Percentiles rank a stretch among this genome's conserved stretches.
These are phyloP conservation scores for Neosalanx taihuensis DNA, from an alignment of 2,797 vertebrate genomes.

Conservation along the genomic window DNA sequence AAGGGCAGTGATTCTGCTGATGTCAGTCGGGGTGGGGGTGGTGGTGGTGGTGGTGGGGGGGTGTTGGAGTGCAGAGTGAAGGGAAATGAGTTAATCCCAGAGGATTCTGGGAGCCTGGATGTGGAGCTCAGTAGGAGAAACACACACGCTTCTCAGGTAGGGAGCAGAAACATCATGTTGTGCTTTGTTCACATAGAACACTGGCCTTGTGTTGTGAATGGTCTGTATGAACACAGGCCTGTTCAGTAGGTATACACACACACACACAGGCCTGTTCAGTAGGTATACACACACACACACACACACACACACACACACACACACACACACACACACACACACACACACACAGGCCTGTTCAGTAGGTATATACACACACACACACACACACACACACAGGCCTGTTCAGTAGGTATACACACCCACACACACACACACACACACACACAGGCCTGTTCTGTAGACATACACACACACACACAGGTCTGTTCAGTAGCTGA, in stretches of 20 bases:
- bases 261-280: background rate
- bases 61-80: conserved; percentile 6
- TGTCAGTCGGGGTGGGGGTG: too few relatives aligned
- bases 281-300: conserved; percentile 1
- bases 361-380: background rate
- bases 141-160: conserved; percentile 23
- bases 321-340: conserved; percentile 26
- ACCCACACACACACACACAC: too few relatives aligned
- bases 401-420: conserved; percentile 36
- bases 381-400: conserved; percentile 26
- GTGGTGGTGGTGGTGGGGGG: too few relatives aligned
- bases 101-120: conserved; percentile 37
- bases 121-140: conserved; percentile 16
- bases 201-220: conserved; percentile 48
- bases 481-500: background rate
- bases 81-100: conserved; percentile 56
- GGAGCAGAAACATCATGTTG: conserved; percentile 47
- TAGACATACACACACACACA: conserved; percentile 1
- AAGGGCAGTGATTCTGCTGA: too few relatives aligned
- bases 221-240: conserved; percentile 48
- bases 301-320: background rate
- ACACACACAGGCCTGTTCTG: conserved; percentile 1
- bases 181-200: conserved; percentile 45
- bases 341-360: background rate
- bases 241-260: conserved; percentile 26